These are phyloP conservation scores for Chironomus tepperi DNA, from an alignment of 1,140 invertebrate species.

Conservation along the genomic window DNA sequence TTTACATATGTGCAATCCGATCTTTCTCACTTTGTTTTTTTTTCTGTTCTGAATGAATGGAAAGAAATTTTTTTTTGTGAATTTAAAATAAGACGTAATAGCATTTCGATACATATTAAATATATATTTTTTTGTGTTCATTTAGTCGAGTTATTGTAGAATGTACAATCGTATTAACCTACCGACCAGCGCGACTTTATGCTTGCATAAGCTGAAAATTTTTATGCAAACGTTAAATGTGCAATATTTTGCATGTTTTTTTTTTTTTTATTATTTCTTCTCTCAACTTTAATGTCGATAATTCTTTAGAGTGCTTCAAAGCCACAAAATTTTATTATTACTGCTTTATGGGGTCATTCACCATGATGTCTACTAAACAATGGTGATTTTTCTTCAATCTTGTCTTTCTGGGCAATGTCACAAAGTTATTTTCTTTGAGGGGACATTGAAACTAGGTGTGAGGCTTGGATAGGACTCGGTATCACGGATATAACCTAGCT, in stretches of 20 bases:
- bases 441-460: too few relatives aligned
- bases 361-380: background rate
- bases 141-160: background rate
- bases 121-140: background rate
- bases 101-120: background rate
- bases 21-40: too few relatives aligned
- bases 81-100: slow-evolving; percentile 4
- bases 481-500: too few relatives aligned
- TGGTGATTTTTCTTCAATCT: background rate
- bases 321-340: too few relatives aligned
- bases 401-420: too few relatives aligned
- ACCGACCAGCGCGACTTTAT: background rate
- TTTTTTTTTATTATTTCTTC: background rate
- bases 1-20: background rate
- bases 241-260: slow-evolving; percentile 11
- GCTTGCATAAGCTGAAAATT: background rate
- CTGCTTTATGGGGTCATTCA: background rate
- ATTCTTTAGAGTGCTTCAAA: background rate
- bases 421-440: too few relatives aligned
- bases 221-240: background rate
- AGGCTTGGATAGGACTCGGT: too few relatives aligned
- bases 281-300: background rate
- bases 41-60: too few relatives aligned
- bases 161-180: background rate
- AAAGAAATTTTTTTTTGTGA: background rate